Conservation (phyloP, 2,113 vertebrate species). For the Pseudorectes ferrugineus region DNA sequence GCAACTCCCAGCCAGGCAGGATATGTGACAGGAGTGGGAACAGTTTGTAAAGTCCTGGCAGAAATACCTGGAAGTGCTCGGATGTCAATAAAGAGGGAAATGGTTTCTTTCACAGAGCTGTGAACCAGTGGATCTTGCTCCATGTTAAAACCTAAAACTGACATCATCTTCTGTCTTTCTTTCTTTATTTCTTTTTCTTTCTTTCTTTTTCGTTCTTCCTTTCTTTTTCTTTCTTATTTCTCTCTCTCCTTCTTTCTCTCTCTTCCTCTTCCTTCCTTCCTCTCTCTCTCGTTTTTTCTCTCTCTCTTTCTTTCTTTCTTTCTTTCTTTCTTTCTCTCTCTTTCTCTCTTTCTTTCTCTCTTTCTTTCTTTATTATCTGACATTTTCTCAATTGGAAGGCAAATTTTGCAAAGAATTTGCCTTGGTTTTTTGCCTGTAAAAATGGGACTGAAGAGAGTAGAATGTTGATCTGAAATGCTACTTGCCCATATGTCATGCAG, state of each 20-base stretch:
- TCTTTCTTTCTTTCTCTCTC: fast-evolving
- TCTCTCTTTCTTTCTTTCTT: fast-evolving
- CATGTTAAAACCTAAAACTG: background rate
- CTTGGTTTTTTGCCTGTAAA: background rate
- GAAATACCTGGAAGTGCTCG: conserved; percentile 8
- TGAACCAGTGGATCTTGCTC: background rate
- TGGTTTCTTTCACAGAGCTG: background rate
- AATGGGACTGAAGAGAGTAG: background rate
- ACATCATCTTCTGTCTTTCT: no score
- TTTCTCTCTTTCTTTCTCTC: background rate
- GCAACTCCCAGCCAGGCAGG: background rate
- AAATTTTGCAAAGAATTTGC: background rate
- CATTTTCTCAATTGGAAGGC: background rate
- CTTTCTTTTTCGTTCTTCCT: fast-evolving
- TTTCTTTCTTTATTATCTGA: background rate
- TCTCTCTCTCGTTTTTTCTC: fast-evolving
- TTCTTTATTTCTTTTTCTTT: no score
- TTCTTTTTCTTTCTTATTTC: no score
- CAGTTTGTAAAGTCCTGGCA: background rate
- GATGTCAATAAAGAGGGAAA: background rate
- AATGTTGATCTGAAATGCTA: background rate
- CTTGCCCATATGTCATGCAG: background rate
- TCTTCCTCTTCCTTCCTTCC: fast-evolving
- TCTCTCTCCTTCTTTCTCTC: no score
- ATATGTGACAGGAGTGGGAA: background rate